Base-by-base conservation (phyloP, 2,113 vertebrate genomes). In the Anoura caudifer region DNA sequence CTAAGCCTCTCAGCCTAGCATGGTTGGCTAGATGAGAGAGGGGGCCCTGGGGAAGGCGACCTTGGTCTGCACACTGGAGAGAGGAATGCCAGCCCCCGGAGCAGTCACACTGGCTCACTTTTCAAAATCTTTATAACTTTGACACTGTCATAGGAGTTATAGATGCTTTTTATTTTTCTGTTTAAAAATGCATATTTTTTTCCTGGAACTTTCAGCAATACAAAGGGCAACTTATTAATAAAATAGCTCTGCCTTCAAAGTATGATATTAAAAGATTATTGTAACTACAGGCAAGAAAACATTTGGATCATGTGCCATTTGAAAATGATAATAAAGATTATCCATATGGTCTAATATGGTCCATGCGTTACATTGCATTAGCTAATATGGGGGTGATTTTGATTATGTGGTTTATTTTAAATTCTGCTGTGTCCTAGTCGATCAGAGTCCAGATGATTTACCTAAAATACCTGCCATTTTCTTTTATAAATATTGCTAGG, bases 221-320 rank as follows among this genome's bases (percentile, higher is more conserved):
- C 88, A 97, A 96, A 92, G 56, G 77, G 82, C 93, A 95, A 75
- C 73, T 95, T 88, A 93, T 89, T 96, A 93, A 88, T 70, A 56
- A 94, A 96, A 79, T 45, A 33, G 43, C 84, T 95, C 88, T 93
- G 93, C 67, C 67, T 96, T 96, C 82, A 75, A 79, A 91, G 85
- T 82, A 79, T 75, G 86, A 91, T 95, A 96, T 89, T 92, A 93
- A 90, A 96, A 96, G 76, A 94, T 82, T 82, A 91, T 73, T 91
- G 73, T 96, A 96, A 97, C 88, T 96, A 88, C 33, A 89, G 93
- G 96, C 96, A 96, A 96, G 94, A 91, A 93, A 86, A 28, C 95
- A 95, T 97, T 95, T 94, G 94, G 82, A 69, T 94, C 95, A 83
- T 95, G 93, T 73, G 77, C 56, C 93, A 65, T 83, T 96, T 93